Percentiles rank a stretch among this genome's conserved stretches.
Evolutionary conservation across 2,797 vertebrate genomes (phyloP).

Genomic region (Cichlasoma orientale): DNA sequence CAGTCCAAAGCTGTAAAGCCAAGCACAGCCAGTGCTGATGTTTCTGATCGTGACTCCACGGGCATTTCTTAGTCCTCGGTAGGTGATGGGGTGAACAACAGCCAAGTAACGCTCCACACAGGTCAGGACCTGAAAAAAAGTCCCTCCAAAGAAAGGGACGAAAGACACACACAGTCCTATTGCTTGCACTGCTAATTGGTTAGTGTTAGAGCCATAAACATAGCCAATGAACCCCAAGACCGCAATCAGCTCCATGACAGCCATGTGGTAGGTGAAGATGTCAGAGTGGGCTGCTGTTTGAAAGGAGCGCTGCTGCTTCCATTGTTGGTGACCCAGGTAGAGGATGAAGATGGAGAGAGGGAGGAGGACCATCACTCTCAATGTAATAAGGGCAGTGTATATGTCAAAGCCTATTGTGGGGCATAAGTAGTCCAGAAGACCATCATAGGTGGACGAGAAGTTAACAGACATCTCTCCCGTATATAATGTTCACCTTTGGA

Average conservation of each 20-base stretch:
- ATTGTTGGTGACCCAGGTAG: not conserved
- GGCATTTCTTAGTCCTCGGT: not conserved
- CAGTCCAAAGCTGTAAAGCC: not conserved
- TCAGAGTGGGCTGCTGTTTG: conserved; percentile 5
- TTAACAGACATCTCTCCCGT: not conserved
- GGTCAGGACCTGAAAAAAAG: conserved; percentile 2
- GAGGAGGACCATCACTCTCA: not conserved
- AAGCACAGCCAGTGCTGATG: not conserved
- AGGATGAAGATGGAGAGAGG: conserved; percentile 17
- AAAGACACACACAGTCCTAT: not conserved
- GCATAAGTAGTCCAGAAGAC: not conserved
- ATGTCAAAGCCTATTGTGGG: accelerated
- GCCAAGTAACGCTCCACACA: conserved; percentile 18
- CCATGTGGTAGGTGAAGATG: conserved; percentile 30
- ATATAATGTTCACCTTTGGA: not conserved
- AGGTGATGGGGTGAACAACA: conserved; percentile 15
- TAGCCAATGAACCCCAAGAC: not conserved
- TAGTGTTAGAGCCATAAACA: not conserved
- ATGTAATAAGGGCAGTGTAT: accelerated
- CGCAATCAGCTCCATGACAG: not conserved
- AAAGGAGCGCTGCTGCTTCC: conserved; percentile 6
- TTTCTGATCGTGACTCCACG: conserved; percentile 6
- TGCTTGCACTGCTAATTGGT: accelerated
- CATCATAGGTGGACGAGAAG: not conserved
- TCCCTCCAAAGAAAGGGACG: accelerated